Evolutionary conservation across 2,797 vertebrate species (phyloP).

Genomic region (Hirundo rustica): DNA sequence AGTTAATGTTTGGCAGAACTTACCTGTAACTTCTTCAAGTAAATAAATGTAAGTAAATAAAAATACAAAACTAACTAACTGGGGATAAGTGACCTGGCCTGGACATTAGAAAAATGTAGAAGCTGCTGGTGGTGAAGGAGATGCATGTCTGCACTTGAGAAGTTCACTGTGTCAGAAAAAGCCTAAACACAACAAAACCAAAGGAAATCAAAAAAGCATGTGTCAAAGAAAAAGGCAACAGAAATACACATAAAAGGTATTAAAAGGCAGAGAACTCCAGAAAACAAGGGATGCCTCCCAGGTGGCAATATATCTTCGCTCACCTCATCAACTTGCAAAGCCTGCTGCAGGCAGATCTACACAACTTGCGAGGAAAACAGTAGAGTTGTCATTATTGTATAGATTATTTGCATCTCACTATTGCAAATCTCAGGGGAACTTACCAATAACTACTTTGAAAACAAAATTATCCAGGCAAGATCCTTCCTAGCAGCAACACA

Average conservation of each 20-base stretch:
- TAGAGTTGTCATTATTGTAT: not conserved
- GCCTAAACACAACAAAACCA: not conserved
- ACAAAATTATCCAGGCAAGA: not conserved
- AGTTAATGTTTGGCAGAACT: not conserved
- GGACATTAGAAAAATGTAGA: not conserved
- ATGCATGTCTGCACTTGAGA: not conserved
- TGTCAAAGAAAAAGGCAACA: not conserved
- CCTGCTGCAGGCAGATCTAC: not conserved
- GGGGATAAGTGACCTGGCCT: not conserved
- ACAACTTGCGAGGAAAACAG: not conserved
- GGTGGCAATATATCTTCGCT: not conserved
- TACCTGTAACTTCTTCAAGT: not conserved
- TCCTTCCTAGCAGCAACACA: not conserved
- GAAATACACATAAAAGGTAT: not conserved
- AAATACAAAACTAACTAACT: not conserved
- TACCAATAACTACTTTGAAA: not conserved
- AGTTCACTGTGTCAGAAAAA: not conserved
- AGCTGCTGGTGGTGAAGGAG: not conserved
- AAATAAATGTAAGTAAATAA: not conserved
- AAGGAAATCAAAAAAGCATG: not conserved
- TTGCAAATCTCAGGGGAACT: not conserved
- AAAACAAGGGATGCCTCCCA: conserved; percentile 7
- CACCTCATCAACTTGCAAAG: not conserved
- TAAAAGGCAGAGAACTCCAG: not conserved
- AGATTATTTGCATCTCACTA: not conserved